Evolutionary conservation across 2,888 invertebrate species (phyloP), one percentile per base, ranked within the genome.

Genomic region (Trypoxylon attenuatum): DNA sequence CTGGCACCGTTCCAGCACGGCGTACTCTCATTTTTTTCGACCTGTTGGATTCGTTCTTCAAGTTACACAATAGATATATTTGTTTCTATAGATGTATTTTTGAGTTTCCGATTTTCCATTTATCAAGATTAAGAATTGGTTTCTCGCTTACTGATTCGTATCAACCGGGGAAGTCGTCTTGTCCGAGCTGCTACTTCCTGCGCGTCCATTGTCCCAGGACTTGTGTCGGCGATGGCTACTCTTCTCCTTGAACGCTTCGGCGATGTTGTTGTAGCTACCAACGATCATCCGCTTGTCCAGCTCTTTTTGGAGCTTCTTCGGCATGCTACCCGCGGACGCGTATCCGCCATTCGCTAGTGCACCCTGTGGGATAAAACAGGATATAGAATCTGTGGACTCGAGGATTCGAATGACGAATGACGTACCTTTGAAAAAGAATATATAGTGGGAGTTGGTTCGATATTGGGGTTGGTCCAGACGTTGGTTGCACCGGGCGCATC

Each of bases 391-490:
- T n/a, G n/a, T n/a, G n/a, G n/a, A n/a, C n/a, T n/a, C n/a, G n/a
- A n/a, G n/a, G n/a, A n/a, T n/a, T n/a, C n/a, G n/a, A n/a, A n/a
- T n/a, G n/a, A n/a, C n/a, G n/a, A 8, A 10, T 16, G 45, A 41
- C 75, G 60, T 59, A 84, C 81, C 55, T 73, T 78, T 5, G 79
- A 77, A 19, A 79, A 65, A 10, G 33, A 33, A 33, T 33, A 33
- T 4, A 13, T 33, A 10, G 33, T 10, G 3, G 77, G 73, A 8
- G 60, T 73, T 25, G 77, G 70, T 22, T 74, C 71, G 0, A 49
- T 54, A 58, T 83, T 80, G n/a, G 93, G 92, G 87, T 94, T 94
- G 49, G 91, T 93, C 94, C 94, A 94, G 76, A 94, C 91, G 84
- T 92, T 91, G 0, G 90, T 86, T 13, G 81, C 79, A 43, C 82